Base-by-base conservation (phyloP, 2,888 invertebrate genomes). In the Timema cristinae region DNA sequence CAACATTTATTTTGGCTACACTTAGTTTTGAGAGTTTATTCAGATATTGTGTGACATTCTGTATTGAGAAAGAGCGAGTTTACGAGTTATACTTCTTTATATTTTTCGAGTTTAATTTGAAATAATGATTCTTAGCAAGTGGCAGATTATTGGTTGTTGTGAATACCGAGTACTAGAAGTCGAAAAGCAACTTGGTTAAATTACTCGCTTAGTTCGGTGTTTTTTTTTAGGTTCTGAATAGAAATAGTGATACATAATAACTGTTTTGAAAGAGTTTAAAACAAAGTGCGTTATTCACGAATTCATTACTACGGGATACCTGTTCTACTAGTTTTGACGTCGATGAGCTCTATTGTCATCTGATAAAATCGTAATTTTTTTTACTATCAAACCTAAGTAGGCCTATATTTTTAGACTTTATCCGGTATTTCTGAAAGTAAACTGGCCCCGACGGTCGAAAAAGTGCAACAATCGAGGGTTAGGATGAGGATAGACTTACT, bases 401-500 rank as follows among this genome's bases (percentile, higher is more conserved):
- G 32, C 32, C 4, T 32, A 32, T 1, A 32, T 32, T 32, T 32
- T 32, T 32, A 32, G 32, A 32, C 32, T 32, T 32, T 32, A 32
- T 32, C 32, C 32, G 32, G 67, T 67, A 50, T 50, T 50, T 50
- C 8, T 50, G 11, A 56, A 54, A 59, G 59, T 69, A 73, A 69
- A 67, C 73, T 73, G 73, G 73, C 73, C 69, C 61, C 72, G 59
- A 50, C 69, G 66, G 48, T 54, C 48, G 69, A 59, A 11, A 70
- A 71, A 69, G 59, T 66, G 54, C 63, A 63, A 32, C 56, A 70
- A 32, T 61, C 71, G 63, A 63, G 61, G 11, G 71, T 89, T 87
- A 90, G 90, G 86, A 91, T 91, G 91, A 89, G 90, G 87, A 88
- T 89, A 86, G 88, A 90, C 83, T 84, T 89, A 82, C 84, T 88